Evolutionary conservation across 2,113 vertebrate species (phyloP).

Genomic region (Xenus cinereus): DNA sequence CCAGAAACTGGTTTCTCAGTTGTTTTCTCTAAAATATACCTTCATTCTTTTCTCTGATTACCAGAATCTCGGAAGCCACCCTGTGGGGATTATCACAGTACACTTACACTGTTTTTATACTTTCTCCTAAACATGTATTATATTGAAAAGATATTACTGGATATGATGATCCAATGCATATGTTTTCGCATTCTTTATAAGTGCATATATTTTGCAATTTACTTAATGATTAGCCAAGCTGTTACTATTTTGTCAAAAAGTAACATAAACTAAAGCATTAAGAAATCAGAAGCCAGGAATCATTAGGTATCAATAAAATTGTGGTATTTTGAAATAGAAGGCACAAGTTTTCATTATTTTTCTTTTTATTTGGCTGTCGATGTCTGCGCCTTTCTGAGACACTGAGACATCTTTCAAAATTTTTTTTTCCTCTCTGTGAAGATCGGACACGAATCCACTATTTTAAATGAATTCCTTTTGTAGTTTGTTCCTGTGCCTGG

Average conservation of each 20-base stretch:
- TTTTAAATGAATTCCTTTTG: neutral
- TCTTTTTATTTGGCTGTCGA: neutral
- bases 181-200: neutral
- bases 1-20: neutral
- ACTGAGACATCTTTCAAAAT: neutral
- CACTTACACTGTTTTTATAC: neutral
- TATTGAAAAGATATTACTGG: neutral
- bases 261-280: neutral
- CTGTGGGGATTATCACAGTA: neutral
- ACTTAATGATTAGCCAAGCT: neutral
- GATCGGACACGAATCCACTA: neutral
- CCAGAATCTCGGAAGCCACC: neutral
- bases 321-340: neutral
- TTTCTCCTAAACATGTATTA: neutral
- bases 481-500: neutral
- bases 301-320: neutral
- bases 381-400: neutral
- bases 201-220: neutral
- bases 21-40: neutral
- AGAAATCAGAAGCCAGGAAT: neutral
- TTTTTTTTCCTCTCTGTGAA: neutral
- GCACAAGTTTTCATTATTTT: neutral
- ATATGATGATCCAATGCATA: neutral
- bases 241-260: neutral
- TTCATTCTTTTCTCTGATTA: neutral